Conservation (phyloP, 2,888 invertebrate species). For the Brachypalpus laphriformis region DNA sequence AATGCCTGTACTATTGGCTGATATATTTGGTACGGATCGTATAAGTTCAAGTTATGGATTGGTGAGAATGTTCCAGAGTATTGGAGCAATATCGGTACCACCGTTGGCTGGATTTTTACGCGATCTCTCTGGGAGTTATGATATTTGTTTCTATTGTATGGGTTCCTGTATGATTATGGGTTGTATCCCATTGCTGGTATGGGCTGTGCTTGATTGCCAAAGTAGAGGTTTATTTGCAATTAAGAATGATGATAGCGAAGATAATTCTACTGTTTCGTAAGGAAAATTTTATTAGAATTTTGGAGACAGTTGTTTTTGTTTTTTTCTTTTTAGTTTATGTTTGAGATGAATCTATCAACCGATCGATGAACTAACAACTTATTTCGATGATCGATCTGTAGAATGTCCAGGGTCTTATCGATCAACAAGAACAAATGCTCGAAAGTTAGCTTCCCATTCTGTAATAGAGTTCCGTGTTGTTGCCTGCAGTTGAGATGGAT, state of each 20-base stretch:
- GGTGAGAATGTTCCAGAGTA: slow-evolving; percentile 90
- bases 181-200: slow-evolving; percentile 86
- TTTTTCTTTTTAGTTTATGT: background rate
- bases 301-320: slow-evolving; percentile 4
- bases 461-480: too few species aligned
- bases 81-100: slow-evolving; percentile 89
- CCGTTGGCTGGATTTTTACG: slow-evolving; percentile 88
- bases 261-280: slow-evolving; percentile 80
- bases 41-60: slow-evolving; percentile 90
- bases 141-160: slow-evolving; percentile 90
- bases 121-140: slow-evolving; percentile 88
- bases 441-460: too few species aligned
- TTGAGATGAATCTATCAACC: background rate
- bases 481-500: too few species aligned
- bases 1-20: slow-evolving; percentile 89
- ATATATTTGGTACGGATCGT: slow-evolving; percentile 89
- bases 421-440: too few species aligned
- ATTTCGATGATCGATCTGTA: too few species aligned
- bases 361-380: background rate
- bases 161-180: slow-evolving; percentile 90
- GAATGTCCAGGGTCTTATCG: too few species aligned
- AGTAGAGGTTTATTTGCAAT: slow-evolving; percentile 79
- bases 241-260: slow-evolving; percentile 79
- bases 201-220: slow-evolving; percentile 80
- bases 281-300: background rate